Evolutionary conservation across 1,140 invertebrate species (phyloP), one percentile per base, ranked within the genome.

Genomic region (Meloidogyne exigua): DNA sequence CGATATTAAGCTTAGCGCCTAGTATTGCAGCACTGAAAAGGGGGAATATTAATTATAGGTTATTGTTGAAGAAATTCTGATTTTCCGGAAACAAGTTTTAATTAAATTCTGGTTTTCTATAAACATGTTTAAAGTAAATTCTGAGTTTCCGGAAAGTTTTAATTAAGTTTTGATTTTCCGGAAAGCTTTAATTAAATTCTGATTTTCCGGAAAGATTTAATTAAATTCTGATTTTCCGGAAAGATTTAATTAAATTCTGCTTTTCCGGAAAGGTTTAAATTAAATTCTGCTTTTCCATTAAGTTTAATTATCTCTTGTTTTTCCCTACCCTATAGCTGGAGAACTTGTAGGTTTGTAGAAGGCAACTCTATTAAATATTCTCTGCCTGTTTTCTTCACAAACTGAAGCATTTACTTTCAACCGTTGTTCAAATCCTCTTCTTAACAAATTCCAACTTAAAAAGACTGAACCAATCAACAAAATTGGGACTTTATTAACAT

Each of bases 381-480:
- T n/a, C 7, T 57, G 49, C 18, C 4, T n/a, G 7, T 57, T 57
- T n/a, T 57, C n/a, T 57, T 9, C 18, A 57, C 49, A 57, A 57
- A 7, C 21, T 57, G 15, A n/a, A 26, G 25, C 15, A 28, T 75
- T 72, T n/a, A 18, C 1, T 32, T 18, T 21, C 18, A 81, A 66
- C 10, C 39, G 23, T 64, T 74, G 57, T 25, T 68, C 28, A 72
- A 81, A 81, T 21, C 84, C 84, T 25, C 15, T 87, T 85, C 92
- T 90, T 68, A 98, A 85, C 1, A 92, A 89, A 1, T 91, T 85
- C 95, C 95, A 98, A 80, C 94, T 96, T 80, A 93, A 92, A 92
- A 94, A 98, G 0, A 98, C 94, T 0, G 95, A 96, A 0, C 96
- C 96, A 0, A 97, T 93, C 87, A 94, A 95, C 0, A 96, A 91